Evolutionary conservation across 1,140 invertebrate species (phyloP).

Genomic region (Sycobia sp.): DNA sequence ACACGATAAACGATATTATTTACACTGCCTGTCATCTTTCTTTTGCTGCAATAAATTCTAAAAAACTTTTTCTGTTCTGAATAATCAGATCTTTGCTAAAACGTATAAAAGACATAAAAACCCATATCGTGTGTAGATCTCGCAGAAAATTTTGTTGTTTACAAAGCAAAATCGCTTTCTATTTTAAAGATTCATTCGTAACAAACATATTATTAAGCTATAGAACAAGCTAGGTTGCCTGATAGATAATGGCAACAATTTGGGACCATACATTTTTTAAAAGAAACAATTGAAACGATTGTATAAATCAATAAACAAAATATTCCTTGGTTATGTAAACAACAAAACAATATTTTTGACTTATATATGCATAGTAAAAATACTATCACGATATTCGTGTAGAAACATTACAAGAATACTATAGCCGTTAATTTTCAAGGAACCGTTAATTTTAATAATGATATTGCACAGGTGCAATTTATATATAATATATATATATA

Average conservation of each 20-base stretch:
- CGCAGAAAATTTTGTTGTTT: background rate
- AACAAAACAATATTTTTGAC: constrained; percentile 24
- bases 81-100: background rate
- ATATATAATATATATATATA: too few relatives aligned
- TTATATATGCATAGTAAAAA: too few relatives aligned
- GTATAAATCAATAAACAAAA: background rate
- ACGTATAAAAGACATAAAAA: background rate
- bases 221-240: background rate
- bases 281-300: background rate
- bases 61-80: background rate
- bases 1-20: background rate
- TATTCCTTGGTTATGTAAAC: constrained; percentile 6
- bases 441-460: constrained; percentile 6
- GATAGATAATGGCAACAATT: background rate
- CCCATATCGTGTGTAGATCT: background rate
- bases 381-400: background rate
- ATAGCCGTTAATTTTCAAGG: too few relatives aligned
- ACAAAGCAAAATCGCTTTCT: background rate
- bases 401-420: background rate
- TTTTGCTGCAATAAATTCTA: background rate
- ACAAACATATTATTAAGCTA: background rate
- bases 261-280: background rate
- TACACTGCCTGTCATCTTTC: background rate
- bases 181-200: background rate
- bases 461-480: too few relatives aligned